Evolutionary conservation across 2,113 vertebrate genomes (phyloP).

Genomic region (Prietella phreatophila): DNA sequence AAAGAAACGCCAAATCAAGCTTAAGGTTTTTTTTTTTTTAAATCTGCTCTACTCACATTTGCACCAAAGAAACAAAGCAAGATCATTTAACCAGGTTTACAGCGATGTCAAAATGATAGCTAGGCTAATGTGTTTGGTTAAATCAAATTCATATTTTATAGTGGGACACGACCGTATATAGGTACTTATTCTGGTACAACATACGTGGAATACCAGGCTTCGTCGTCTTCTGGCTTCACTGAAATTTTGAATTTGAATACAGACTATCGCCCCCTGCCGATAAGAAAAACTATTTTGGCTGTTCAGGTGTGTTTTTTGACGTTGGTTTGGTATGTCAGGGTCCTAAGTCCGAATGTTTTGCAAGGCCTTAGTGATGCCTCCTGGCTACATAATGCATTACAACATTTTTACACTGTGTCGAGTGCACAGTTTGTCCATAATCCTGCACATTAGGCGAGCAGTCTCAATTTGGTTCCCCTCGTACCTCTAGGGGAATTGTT

Average conservation of each 20-base stretch:
- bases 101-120: background rate
- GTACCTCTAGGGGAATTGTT: background rate
- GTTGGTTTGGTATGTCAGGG: slow-evolving; percentile 16
- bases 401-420: background rate
- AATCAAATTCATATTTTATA: background rate
- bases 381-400: background rate
- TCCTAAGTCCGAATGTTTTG: background rate
- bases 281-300: background rate
- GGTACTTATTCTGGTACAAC: no score
- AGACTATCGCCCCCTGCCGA: background rate
- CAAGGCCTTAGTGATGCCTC: background rate
- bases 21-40: background rate
- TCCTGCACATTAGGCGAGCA: no score
- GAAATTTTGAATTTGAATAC: background rate
- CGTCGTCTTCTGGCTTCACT: background rate
- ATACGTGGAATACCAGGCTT: background rate
- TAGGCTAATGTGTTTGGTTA: background rate
- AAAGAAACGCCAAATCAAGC: background rate
- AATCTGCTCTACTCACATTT: background rate
- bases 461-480: background rate
- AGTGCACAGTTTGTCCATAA: background rate
- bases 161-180: background rate
- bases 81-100: background rate
- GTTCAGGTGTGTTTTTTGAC: background rate
- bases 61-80: background rate